Evolutionary conservation across 2,113 vertebrate genomes (phyloP), one percentile per base, ranked within the genome.

Genomic region (Xenopus borealis): DNA sequence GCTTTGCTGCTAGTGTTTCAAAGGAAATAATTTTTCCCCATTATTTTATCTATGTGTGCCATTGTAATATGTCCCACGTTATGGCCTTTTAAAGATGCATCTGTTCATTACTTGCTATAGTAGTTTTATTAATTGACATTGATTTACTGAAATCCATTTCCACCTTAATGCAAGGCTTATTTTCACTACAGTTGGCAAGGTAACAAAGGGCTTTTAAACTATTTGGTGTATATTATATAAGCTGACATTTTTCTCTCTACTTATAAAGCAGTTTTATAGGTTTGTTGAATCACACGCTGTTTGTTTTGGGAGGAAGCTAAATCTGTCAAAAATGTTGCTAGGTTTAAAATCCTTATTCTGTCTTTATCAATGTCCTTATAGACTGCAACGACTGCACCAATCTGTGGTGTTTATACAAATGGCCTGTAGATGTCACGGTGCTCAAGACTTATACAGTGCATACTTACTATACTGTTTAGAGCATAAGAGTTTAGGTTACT

Each of bases 1-100:
- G 71, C 72, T 87, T 86, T 85, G 81, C 61, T 82, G 33, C 81
- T 87, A 85, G 79, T 80, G 75, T 82, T 88, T 79, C 67, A 79
- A 27, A 75, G 74, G 82, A 84, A 77, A 85, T 85, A 78, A 83
- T 87, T 84, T 89, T 82, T 74, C 79, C 47, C 86, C 73, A 82
- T 88, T 87, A 85, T 83, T 82, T 17, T 83, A 76, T 72, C 78
- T 81, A 79, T 86, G 71, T 78, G 78, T 74, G 71, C 44, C 18
- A 44, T 80, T 80, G 71, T 77, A 80, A 78, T 85, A 63, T 80
- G 84, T 85, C 79, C 77, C 82, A 14, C 72, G 79, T 86, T 80
- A 69, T 82, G 63, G 12, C 78, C 61, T 81, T 83, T 53, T 81
- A 68, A 78, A 80, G 69, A 61, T 76, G 80, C 81, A 78, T 78